phyloP scores from a whole-genome alignment of 1,140 invertebrate genomes.

The Ceratoteleas bidentatus region DNA sequence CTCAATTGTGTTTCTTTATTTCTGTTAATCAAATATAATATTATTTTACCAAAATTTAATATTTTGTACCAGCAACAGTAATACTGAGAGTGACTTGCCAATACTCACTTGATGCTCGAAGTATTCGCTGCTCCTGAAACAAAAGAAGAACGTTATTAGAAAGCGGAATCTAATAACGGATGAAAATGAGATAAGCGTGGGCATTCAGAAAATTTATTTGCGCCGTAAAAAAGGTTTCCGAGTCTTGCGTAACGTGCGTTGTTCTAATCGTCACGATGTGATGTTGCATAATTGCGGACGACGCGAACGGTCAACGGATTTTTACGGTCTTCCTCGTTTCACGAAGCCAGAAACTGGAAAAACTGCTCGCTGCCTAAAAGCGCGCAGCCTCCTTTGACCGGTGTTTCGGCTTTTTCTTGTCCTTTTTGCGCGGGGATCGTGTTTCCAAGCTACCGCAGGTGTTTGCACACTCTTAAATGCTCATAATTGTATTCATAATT shows the following conservation, averaged over 20 bases:
- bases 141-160: constrained; percentile 45
- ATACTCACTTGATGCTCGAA: constrained; percentile 73
- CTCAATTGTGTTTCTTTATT: neutral
- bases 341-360: constrained; percentile 70
- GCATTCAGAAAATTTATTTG: too few relatives aligned
- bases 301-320: constrained; percentile 46
- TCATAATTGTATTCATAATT: constrained; percentile 62
- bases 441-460: constrained; percentile 46
- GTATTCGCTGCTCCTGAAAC: constrained; percentile 66
- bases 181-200: neutral
- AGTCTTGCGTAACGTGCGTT: constrained; percentile 33
- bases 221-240: neutral
- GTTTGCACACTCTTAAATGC: constrained; percentile 52
- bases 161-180: constrained; percentile 15
- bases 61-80: too few relatives aligned
- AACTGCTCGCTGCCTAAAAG: constrained; percentile 69
- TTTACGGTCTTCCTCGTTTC: constrained; percentile 47
- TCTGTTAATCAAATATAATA: too few relatives aligned
- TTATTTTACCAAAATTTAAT: too few relatives aligned
- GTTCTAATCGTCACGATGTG: constrained; percentile 35
- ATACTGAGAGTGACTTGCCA: constrained; percentile 4
- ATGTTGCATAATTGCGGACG: constrained; percentile 40
- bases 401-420: constrained; percentile 50
- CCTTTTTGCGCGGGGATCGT: constrained; percentile 38
- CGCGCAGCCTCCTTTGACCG: constrained; percentile 40